Base-by-base conservation (phyloP, 2,113 vertebrate genomes). In the Peromyscus californicus region DNA sequence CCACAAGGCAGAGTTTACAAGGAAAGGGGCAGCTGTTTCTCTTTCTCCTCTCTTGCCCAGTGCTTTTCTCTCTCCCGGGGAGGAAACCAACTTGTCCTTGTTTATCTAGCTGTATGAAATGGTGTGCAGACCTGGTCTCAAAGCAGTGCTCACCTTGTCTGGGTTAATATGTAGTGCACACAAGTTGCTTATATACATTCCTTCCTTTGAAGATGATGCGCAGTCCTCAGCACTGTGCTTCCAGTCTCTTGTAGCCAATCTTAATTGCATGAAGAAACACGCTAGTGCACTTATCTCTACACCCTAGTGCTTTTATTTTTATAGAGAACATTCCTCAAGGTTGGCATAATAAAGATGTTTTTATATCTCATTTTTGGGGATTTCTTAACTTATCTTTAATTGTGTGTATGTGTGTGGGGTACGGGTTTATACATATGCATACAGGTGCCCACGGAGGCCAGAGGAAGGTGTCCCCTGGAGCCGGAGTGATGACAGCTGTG, bases 1-100 rank as follows among this genome's bases (percentile, higher is more conserved):
- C 63, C 83, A 91, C 57, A 93, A 96, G 59, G 85, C 45, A 48
- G 39, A 39, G 4, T 85, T 90, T 69, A 17, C 61, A 86, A 85
- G 85, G 57, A 80, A 75, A 96, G 93, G 39, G 29, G 29, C 75
- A 59, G 36, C 9, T 0, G 5, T 83, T 59, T 93, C 17, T 89
- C 54, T 83, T 59, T 93, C 17, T 89, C 61, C 24, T 59, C 78
- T n/a, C 24, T 36, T 2, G 2, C 36, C 95, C 70, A 45, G 29
- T 29, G 16, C 42, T n/a, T 22, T 9, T 48, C 57, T 59, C 80
- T 80, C 33, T 84, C 57, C 42, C 7, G 76, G 36, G 48, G 88
- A 87, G 65, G 54, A 63, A 88, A 86, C 21, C 80, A n/a, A 63
- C 39, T 6, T 42, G 17, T 24, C 33, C 12, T 24, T 29, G 15